Evolutionary conservation across 2,113 vertebrate genomes (phyloP), one percentile per base, ranked within the genome.

Genomic region (Coracopsis vasa): DNA sequence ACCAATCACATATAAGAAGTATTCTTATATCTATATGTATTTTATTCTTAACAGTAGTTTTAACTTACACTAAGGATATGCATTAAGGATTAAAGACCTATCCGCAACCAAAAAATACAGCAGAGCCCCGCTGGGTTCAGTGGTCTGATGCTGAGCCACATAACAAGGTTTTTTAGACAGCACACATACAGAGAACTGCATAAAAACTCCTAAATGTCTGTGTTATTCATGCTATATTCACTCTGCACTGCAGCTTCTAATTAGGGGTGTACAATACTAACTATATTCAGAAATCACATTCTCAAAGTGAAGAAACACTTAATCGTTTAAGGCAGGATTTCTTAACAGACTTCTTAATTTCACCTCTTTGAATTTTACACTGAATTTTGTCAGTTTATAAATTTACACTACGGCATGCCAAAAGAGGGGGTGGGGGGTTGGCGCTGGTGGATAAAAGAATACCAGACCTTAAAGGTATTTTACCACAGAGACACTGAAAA

Each of bases 311-410:
- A 90, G 95, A 98, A 95, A 90, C 48, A 45, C 78, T 93, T 96
- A 78, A 86, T 94, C 9, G 13, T 92, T 97, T 91, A 80, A 87
- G 90, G 0, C 39, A 96, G 84, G 80, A 92, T 96, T 98, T 97
- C 93, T 98, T 97, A 95, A 93, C 91, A 94, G 72, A 95, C 95
- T 94, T 60, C 82, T 96, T 94, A 66, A 97, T 97, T 97, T 97
- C 95, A 91, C 97, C 84, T 94, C 74, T 87, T 87, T 48, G 66
- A 94, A 92, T 97, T 95, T 98, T 97, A 98, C 98, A 7, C 97
- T 97, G 97, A 98, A 98, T 98, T 98, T 98, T 98, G 90, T 97
- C 98, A 98, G 98, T 98, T 98, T 98, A 98, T 98, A 98, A 98
- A 98, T 98, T 98, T 97, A 92, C 98, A 98, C 98, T 84, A 83